Evolutionary conservation across 2,888 invertebrate genomes (phyloP), one percentile per base, ranked within the genome.

Genomic region (Diabrotica balteata): DNA sequence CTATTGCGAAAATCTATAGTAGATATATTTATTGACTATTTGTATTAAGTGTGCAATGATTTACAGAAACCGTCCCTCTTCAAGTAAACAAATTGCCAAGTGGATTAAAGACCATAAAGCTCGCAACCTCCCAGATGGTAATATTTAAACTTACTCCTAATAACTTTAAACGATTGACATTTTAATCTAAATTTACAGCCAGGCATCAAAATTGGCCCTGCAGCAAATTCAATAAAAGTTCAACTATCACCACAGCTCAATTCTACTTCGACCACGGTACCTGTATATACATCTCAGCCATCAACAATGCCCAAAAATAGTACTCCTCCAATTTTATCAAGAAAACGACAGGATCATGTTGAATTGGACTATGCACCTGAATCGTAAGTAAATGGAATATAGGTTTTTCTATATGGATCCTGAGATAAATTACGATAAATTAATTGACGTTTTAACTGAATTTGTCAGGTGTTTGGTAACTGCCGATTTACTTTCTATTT

Each of bases 321-420:
- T 74, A 88, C 89, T 72, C 88, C 89, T 32, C 88, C 89, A 45
- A 89, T 90, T 72, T 80, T 90, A 74, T 85, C 86, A 46, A 84
- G 89, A 65, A 89, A 89, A 82, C 84, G 89, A 67, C 86, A 87
- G 70, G 89, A 89, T 74, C 84, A 78, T 44, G 70, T 86, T 11
- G 89, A 89, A 69, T 83, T 86, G 66, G 89, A 89, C 70, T 87
- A 84, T 77, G 82, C 86, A 73, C 86, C 87, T 70, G 88, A 88
- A 83, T 86, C 86, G 87, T 86, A 81, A 80, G 84, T 82, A 51
- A 47, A 17, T 17, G 17, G 17, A 17, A 17, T 17, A 17, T 68
- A 51, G 60, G 43, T 42, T 45, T 52, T 44, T 17, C 17, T 17
- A 2, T 2, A 17, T 17, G 17, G 17, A 17, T 17, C 17, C 1